Evolutionary conservation across 2,797 vertebrate genomes (phyloP), one percentile per base, ranked within the genome.

Genomic region (Fringilla coelebs): DNA sequence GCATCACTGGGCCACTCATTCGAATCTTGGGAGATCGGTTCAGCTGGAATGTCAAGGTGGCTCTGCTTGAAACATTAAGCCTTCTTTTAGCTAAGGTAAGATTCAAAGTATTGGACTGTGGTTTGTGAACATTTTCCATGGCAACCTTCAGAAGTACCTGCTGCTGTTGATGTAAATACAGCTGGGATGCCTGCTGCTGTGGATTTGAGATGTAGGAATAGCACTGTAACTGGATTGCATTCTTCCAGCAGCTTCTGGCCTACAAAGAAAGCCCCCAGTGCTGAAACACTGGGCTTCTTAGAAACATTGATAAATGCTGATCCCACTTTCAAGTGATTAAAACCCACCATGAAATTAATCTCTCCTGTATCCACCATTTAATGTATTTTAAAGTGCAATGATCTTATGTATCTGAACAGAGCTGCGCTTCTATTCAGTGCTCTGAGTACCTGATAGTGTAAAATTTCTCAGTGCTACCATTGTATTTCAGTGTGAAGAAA

Each of bases 21-120:
- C 99, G 99, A 67, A 99, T 99, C 96, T 91, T 99, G 61, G 99
- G 99, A 94, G 99, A 99, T 96, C 98, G 99, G n/a, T 99, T 99
- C 94, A 98, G 98, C 90, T 99, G 98, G 98, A 99, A 98, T 1
- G 99, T 99, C 93, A 99, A 99, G 96, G 99, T 99, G 0, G 99
- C 99, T 86, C 97, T 99, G 85, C 98, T 99, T 2, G 99, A 99
- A 98, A 99, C 99, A 1, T 98, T 99, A 83, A 99, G 99, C 76
- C 98, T 99, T 88, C 98, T 99, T 90, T 97, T 99, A 88, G 98
- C 98, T 65, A 99, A 99, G 99, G 99, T 99, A 91, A 97, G 97
- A 26, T 10, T 81, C 38, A 12, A 41, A 51, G 32, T 36, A 19
- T 31, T 48, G 62, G 43, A 18, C 45, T 19, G 21, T 48, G 26